Conservation (phyloP, 2,797 vertebrate species). For the Arnoldichthys spilopterus region DNA sequence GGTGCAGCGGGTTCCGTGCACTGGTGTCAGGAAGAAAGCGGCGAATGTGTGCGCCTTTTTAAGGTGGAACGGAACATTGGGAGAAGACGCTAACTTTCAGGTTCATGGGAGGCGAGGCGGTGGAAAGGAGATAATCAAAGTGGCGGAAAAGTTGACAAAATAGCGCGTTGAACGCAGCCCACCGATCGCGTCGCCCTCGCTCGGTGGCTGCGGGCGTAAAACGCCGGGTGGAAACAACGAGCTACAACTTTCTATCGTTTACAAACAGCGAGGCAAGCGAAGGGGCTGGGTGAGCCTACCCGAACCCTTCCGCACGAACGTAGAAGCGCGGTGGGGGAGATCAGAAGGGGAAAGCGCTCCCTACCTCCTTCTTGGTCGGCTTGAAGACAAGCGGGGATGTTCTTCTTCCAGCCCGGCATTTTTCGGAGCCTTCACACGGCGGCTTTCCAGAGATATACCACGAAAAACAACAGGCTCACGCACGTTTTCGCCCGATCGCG, state of each 20-base stretch:
- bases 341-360: too few relatives aligned
- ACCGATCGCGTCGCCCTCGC: background rate
- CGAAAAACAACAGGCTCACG: slow-evolving; percentile 54
- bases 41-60: background rate
- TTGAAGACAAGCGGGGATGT: slow-evolving; percentile 96
- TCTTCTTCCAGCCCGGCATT: slow-evolving; percentile 99
- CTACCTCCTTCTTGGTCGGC: slow-evolving; percentile 94
- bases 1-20: too few relatives aligned
- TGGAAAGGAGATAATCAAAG: too few relatives aligned
- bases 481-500: slow-evolving; percentile 58
- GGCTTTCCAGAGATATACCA: slow-evolving; percentile 22
- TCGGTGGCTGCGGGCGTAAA: too few relatives aligned
- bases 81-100: background rate
- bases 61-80: background rate
- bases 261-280: background rate
- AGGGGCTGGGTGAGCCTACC: too few relatives aligned
- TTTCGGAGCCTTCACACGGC: slow-evolving; percentile 75
- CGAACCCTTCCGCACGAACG: too few relatives aligned
- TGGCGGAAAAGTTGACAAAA: slow-evolving; percentile 52
- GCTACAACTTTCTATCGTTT: too few relatives aligned
- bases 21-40: background rate
- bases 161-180: slow-evolving; percentile 20
- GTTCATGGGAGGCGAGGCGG: background rate
- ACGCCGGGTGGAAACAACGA: too few relatives aligned
- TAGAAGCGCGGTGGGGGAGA: too few relatives aligned